Percentiles rank a stretch among this genome's conserved stretches.
Evolutionary conservation across 1,140 invertebrate species (phyloP).

Genomic region (Reticulitermes speratus): DNA sequence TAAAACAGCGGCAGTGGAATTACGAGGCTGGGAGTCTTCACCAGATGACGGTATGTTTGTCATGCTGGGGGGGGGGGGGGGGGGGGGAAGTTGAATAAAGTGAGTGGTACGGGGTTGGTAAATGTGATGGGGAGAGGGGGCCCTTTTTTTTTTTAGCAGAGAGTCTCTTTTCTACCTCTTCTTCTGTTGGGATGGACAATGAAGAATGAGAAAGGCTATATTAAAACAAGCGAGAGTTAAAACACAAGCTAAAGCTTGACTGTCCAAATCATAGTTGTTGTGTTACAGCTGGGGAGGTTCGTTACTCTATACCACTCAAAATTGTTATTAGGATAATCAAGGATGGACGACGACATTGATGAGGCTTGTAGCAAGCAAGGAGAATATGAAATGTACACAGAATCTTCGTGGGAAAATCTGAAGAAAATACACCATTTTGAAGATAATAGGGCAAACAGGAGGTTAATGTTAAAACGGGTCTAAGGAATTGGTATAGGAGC

Average conservation of each 20-base stretch:
- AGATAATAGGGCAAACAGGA: no score
- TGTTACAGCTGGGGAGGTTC: no score
- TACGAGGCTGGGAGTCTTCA: not conserved
- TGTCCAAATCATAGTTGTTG: not conserved
- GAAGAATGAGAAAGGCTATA: not conserved
- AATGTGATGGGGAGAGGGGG: not conserved
- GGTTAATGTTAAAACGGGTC: no score
- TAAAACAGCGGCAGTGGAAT: not conserved
- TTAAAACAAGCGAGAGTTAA: not conserved
- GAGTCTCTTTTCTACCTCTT: not conserved
- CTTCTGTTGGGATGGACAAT: not conserved
- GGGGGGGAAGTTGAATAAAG: not conserved
- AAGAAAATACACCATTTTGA: no score
- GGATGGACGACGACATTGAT: no score
- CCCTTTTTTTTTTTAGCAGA: not conserved
- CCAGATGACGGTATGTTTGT: not conserved
- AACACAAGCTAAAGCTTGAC: not conserved
- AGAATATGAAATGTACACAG: no score
- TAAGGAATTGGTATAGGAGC: no score
- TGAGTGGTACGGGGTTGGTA: not conserved
- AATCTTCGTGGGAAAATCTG: no score
- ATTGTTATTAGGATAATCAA: no score
- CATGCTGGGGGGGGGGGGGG: slow-evolving; percentile 4
- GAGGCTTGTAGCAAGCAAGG: no score
- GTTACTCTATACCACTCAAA: no score